phyloP scores from a whole-genome alignment of 2,113 vertebrate species.

The Apeltes quadracus region DNA sequence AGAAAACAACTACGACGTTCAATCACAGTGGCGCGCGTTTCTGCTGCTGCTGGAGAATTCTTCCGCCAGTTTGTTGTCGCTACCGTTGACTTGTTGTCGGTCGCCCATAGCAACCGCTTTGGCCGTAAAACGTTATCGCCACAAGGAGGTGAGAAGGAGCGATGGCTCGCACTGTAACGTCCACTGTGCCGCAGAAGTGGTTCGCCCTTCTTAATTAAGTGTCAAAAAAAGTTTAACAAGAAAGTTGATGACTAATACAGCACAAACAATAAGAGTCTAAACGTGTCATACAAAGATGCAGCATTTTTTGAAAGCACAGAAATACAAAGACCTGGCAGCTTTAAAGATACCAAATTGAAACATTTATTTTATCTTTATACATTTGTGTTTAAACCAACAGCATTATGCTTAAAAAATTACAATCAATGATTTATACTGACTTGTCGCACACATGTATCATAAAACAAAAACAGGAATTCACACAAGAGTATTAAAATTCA shows the following conservation, averaged over 20 bases:
- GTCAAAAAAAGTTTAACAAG: neutral
- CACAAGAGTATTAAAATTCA: conserved; percentile 71
- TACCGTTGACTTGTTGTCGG: conserved; percentile 43
- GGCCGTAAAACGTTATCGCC: neutral
- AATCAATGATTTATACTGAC: conserved; percentile 74
- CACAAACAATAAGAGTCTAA: neutral
- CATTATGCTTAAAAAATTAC: conserved; percentile 72
- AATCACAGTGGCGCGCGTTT: neutral
- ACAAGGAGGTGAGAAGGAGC: neutral
- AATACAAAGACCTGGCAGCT: neutral
- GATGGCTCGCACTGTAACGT: neutral
- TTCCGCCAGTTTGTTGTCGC: neutral
- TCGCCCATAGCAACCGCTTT: conserved; percentile 53
- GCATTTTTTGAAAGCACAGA: neutral
- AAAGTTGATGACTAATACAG: neutral
- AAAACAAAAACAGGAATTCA: conserved; percentile 69
- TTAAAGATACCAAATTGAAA: conserved; percentile 70
- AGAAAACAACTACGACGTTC: neutral
- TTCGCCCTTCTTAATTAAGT: neutral
- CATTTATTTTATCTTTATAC: conserved; percentile 74
- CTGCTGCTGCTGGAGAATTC: no score
- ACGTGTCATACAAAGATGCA: neutral
- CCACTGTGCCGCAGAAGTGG: neutral
- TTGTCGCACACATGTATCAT: conserved; percentile 69
- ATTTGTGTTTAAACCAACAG: conserved; percentile 71